Percentiles rank a stretch among this genome's conserved stretches.
Conservation (phyloP, 1,140 invertebrate species). For the Episyrphus balteatus region DNA sequence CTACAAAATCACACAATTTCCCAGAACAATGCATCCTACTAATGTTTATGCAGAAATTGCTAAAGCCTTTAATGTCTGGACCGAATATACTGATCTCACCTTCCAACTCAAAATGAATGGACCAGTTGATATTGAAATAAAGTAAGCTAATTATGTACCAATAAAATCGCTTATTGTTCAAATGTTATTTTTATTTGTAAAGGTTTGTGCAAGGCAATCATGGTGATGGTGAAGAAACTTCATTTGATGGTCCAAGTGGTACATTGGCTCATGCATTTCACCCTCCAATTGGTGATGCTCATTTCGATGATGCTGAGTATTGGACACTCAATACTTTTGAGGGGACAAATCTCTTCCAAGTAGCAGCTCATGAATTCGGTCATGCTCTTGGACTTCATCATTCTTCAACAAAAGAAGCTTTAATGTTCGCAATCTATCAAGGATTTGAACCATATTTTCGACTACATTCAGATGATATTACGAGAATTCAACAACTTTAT, state of each 20-base stretch:
- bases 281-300: constrained; percentile 87
- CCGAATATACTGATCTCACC: constrained; percentile 68
- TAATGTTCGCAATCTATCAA: constrained; percentile 93
- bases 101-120: constrained; percentile 63
- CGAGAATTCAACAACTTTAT: constrained; percentile 59
- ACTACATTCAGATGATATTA: constrained; percentile 77
- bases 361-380: constrained; percentile 92
- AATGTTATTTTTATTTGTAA: too few species aligned
- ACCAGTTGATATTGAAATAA: too few species aligned
- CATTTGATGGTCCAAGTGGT: constrained; percentile 84
- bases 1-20: too few species aligned
- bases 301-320: constrained; percentile 80
- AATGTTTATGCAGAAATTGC: too few species aligned
- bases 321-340: constrained; percentile 70
- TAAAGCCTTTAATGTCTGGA: too few species aligned
- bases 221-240: constrained; percentile 87
- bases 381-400: constrained; percentile 87
- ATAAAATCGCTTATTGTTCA: too few species aligned
- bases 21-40: too few species aligned
- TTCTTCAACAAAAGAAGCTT: constrained; percentile 70
- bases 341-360: constrained; percentile 88
- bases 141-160: too few species aligned
- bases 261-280: constrained; percentile 90
- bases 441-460: constrained; percentile 74
- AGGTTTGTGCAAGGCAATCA: too few species aligned